phyloP scores from a whole-genome alignment of 2,888 invertebrate species.

The Argyresthia goedartella region DNA sequence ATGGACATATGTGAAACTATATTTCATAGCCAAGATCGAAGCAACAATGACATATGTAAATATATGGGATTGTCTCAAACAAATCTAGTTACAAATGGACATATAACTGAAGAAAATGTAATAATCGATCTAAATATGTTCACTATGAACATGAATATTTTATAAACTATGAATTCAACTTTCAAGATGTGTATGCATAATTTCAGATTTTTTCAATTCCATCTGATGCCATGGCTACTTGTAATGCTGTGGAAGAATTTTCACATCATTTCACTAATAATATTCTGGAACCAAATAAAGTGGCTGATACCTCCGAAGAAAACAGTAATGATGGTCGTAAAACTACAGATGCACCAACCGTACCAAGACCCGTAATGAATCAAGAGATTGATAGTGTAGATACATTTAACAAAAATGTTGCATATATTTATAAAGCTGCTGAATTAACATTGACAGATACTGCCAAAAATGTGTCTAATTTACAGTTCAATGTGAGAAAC shows the following conservation, averaged over 20 bases:
- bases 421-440: conserved; percentile 27
- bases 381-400: conserved; percentile 3
- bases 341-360: too few species aligned
- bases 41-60: too few species aligned
- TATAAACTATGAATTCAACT: too few species aligned
- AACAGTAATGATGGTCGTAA: not conserved
- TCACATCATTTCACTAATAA: not conserved
- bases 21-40: not conserved
- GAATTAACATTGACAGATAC: conserved; percentile 20
- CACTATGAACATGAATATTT: too few species aligned
- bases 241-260: conserved; percentile 1
- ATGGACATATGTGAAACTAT: conserved; percentile 29
- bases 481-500: conserved; percentile 38
- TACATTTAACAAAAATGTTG: conserved; percentile 20
- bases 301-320: not conserved
- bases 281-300: not conserved
- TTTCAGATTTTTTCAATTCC: conserved; percentile 2
- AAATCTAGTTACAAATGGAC: not conserved
- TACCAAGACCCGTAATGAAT: not conserved
- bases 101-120: not conserved
- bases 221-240: conserved; percentile 2
- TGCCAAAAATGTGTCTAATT: not conserved
- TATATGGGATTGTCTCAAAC: too few species aligned
- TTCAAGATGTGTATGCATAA: not conserved
- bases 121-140: too few species aligned